These are phyloP conservation scores for Eudyptes chrysolophus DNA, from an alignment of 2,113 vertebrate species.

Conservation along the genomic window DNA sequence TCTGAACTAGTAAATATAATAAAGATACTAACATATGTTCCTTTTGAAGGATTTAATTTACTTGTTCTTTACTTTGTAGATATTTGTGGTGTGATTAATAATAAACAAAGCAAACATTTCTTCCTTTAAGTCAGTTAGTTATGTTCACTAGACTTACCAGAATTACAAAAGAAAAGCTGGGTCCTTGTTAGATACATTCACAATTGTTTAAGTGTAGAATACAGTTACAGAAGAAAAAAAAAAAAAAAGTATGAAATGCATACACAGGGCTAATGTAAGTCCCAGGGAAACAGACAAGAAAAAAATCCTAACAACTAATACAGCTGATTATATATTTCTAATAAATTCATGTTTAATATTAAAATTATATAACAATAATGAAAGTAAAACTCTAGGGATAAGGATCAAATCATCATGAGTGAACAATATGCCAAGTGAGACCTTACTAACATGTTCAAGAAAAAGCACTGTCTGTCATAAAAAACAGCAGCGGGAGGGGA, in stretches of 20 bases:
- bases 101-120: not conserved
- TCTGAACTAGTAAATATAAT: not conserved
- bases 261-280: fast-evolving
- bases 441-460: not conserved
- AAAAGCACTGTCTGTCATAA: not conserved
- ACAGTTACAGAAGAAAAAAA: not conserved
- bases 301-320: not conserved
- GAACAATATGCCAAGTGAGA: not conserved
- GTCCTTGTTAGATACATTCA: not conserved
- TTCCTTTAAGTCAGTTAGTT: not conserved
- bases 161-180: not conserved
- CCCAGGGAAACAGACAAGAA: not conserved
- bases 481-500: not conserved
- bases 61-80: not conserved
- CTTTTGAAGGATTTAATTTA: not conserved
- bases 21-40: not conserved
- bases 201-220: not conserved
- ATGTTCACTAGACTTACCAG: not conserved
- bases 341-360: not conserved
- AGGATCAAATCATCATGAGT: not conserved
- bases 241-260: not conserved
- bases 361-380: not conserved
- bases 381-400: not conserved
- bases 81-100: not conserved
- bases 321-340: not conserved